Evolutionary conservation across 2,797 vertebrate species (phyloP).

Genomic region (Linurgus olivaceus): DNA sequence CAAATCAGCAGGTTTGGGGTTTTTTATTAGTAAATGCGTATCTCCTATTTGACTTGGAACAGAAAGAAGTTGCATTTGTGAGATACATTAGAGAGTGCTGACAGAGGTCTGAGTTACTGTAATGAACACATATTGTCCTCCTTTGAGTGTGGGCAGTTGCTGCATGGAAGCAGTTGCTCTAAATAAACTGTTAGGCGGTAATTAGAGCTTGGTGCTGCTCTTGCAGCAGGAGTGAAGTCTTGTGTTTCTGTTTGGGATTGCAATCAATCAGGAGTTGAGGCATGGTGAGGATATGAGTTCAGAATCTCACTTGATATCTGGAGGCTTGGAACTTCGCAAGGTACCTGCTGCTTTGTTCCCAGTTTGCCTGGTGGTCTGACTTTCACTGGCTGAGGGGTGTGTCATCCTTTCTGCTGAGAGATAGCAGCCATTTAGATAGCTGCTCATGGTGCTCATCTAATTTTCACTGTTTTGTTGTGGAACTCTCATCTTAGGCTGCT

Average conservation of each 20-base stretch:
- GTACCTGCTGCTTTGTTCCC: neutral
- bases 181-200: neutral
- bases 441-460: neutral
- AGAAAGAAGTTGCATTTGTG: neutral
- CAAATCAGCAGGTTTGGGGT: neutral
- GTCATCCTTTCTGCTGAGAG: neutral
- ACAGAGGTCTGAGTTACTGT: neutral
- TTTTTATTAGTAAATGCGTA: neutral
- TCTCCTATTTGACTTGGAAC: neutral
- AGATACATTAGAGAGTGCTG: neutral
- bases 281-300: neutral
- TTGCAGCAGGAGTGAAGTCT: neutral
- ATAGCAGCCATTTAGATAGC: neutral
- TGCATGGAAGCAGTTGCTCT: neutral
- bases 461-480: slow-evolving; percentile 1
- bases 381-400: neutral
- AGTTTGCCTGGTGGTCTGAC: neutral
- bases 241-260: neutral
- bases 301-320: neutral
- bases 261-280: neutral
- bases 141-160: neutral
- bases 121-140: neutral
- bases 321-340: neutral
- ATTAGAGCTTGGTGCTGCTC: neutral
- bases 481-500: neutral